Percentiles rank a stretch among this genome's conserved stretches.
These are phyloP conservation scores for Petrocephalus microphthalmus DNA, from an alignment of 2,113 vertebrate genomes.

Conservation along the genomic window DNA sequence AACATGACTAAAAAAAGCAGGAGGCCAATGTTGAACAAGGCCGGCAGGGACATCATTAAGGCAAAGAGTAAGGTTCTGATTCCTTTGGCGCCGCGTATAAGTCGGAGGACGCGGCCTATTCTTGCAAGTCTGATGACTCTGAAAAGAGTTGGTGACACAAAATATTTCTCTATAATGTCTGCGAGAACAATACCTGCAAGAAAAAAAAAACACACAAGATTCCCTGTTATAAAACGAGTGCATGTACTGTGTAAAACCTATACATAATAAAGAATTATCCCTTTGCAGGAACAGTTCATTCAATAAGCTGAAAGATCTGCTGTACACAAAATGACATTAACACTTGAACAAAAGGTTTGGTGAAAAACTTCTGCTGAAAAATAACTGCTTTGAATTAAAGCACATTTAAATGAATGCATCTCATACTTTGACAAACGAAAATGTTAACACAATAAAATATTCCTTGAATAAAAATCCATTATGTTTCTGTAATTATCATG, in stretches of 20 bases:
- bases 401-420: not conserved
- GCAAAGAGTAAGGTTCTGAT: slow-evolving; percentile 92
- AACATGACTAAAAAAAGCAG: slow-evolving; percentile 97
- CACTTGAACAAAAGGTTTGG: not conserved
- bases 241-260: not conserved
- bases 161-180: slow-evolving; percentile 97
- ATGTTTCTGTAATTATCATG: not conserved
- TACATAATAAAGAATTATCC: not conserved
- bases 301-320: not conserved
- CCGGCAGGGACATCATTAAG: slow-evolving; percentile 97
- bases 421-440: not conserved
- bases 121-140: slow-evolving; percentile 90
- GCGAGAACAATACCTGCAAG: slow-evolving; percentile 84
- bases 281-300: not conserved
- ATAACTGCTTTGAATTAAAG: not conserved
- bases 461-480: not conserved
- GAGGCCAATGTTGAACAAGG: slow-evolving; percentile 93
- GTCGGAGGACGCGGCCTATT: slow-evolving; percentile 85
- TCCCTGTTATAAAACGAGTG: not conserved
- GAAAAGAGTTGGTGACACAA: slow-evolving; percentile 93
- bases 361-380: not conserved
- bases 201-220: slow-evolving; percentile 14
- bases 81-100: slow-evolving; percentile 92
- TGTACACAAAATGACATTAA: not conserved
- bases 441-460: not conserved